These are phyloP conservation scores for Halictus quadricinctus DNA, from an alignment of 2,888 invertebrate genomes.

Conservation along the genomic window DNA sequence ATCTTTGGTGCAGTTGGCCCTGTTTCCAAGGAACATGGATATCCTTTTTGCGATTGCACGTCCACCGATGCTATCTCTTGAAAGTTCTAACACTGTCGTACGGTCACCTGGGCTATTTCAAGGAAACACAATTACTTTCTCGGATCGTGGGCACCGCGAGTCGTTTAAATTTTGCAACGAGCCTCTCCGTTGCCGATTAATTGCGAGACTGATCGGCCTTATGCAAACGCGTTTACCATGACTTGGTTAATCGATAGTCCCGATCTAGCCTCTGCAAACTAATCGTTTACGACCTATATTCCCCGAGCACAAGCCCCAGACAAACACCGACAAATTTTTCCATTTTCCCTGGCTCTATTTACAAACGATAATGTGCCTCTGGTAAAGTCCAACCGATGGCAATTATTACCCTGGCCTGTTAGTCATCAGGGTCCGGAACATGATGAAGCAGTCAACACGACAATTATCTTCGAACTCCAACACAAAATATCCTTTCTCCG, in stretches of 20 bases:
- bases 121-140: conserved; percentile 12
- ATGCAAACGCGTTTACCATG: not conserved
- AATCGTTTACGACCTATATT: not conserved
- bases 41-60: conserved; percentile 4
- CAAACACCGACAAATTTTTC: not conserved
- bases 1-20: not conserved
- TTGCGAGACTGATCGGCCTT: conserved; percentile 11
- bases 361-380: not conserved
- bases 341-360: not conserved
- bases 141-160: not conserved
- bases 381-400: not conserved
- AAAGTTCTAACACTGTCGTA: not conserved
- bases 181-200: not conserved
- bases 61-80: not conserved
- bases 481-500: not conserved
- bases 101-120: not conserved
- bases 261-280: conserved; percentile 20
- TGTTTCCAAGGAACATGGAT: not conserved
- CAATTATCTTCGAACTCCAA: not conserved
- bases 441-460: not conserved
- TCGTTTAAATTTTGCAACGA: conserved; percentile 16
- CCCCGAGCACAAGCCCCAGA: not conserved
- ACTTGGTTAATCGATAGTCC: conserved; percentile 24
- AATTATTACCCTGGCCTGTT: not conserved
- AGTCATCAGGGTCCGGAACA: not conserved